Evolutionary conservation across 2,888 invertebrate species (phyloP).

Genomic region (Ceratothoa steindachneri): DNA sequence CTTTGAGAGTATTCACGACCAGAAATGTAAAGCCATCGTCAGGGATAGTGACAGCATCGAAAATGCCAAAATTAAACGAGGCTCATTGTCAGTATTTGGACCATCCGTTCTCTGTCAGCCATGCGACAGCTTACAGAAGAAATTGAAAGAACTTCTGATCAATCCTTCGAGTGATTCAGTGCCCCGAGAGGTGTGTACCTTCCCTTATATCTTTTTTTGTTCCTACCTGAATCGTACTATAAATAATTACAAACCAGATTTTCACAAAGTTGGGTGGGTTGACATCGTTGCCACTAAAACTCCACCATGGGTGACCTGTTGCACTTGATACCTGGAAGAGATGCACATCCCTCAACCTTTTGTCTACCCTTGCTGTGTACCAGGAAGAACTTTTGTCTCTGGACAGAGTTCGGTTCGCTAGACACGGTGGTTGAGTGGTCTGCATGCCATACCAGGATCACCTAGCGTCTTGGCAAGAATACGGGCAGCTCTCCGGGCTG

Average conservation of each 20-base stretch:
- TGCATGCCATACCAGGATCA: too few relatives aligned
- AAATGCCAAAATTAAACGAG: conserved; percentile 12
- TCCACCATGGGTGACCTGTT: not conserved
- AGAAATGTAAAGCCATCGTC: conserved; percentile 19
- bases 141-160: not conserved
- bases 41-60: conserved; percentile 9
- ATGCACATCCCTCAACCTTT: not conserved
- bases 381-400: too few relatives aligned
- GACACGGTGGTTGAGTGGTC: too few relatives aligned
- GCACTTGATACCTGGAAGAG: too few relatives aligned
- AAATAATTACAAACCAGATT: too few relatives aligned
- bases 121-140: not conserved
- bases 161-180: not conserved
- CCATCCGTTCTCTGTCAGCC: conserved; percentile 17
- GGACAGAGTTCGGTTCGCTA: too few relatives aligned
- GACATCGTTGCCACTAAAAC: not conserved
- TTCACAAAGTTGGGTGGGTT: too few relatives aligned
- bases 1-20: not conserved
- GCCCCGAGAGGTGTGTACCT: not conserved
- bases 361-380: not conserved
- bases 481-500: too few relatives aligned
- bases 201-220: not conserved
- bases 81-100: conserved; percentile 6
- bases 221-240: too few relatives aligned
- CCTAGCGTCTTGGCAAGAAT: too few relatives aligned